Evolutionary conservation across 2,888 invertebrate species (phyloP), one percentile per base, ranked within the genome.

Genomic region (Dynastes maya): DNA sequence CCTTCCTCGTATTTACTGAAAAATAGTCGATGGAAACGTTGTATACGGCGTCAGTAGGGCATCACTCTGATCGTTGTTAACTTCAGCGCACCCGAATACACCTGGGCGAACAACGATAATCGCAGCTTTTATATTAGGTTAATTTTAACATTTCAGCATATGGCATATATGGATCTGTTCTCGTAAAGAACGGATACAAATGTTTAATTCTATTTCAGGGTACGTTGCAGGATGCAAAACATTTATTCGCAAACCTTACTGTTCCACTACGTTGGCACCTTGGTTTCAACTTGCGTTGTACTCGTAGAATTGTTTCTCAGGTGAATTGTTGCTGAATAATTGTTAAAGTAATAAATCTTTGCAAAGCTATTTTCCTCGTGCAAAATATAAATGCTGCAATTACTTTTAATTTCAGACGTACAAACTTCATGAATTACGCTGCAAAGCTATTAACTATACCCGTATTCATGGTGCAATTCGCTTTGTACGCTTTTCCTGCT

Each of bases 221-320:
- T 37, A n/a, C 40, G 37, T 40, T 16, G 13, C 2, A 16, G 13
- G 2, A 68, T 51, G 51, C 49, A 68, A 27, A 22, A 29, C 22
- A 9, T 61, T 2, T 68, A 22, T 40, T 77, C 53, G 3, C 11
- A n/a, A 32, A 68, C 13, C 5, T 61, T 58, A 49, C 45, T 77
- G 8, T 68, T 77, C 22, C 68, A 68, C 37, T 68, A 68, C 49
- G 5, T 68, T 49, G 51, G 27, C 27, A 68, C 68, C 4, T 29
- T 68, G 8, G 27, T 29, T 11, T 22, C 51, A 2, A 51, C 37
- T 11, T 68, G 49, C 22, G 9, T 68, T n/a, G 68, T 9, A 8
- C 27, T 68, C 9, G 49, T 37, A 22, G 49, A 27, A 27, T 11
- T 68, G 37, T 16, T 65, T 4, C 2, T 40, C n/a, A 32, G 45